Percentiles rank a stretch among this genome's conserved stretches.
phyloP scores from a whole-genome alignment of 2,113 vertebrate genomes.

The Aleadryas rufinucha region DNA sequence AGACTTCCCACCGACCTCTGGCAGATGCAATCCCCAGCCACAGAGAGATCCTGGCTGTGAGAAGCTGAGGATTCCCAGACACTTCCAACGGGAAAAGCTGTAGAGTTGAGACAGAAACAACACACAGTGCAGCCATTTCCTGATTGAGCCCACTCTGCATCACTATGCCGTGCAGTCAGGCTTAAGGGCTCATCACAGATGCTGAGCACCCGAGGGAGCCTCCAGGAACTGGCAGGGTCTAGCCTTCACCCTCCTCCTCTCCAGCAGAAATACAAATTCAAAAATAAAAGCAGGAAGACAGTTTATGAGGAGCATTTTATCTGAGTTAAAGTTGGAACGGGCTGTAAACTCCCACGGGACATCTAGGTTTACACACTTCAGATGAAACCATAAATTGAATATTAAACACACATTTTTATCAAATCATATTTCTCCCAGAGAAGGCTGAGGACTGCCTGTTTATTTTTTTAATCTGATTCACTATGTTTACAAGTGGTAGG shows the following conservation, averaged over 20 bases:
- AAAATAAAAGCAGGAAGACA: constrained; percentile 33
- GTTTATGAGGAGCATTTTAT: constrained; percentile 11
- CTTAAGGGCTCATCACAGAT: neutral
- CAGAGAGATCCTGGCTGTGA: neutral
- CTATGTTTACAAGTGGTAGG: constrained; percentile 6
- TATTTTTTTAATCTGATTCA: constrained; percentile 37
- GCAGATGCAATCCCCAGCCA: neutral
- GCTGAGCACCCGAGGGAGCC: neutral
- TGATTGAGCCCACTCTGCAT: fast-evolving
- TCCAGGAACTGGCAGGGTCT: neutral
- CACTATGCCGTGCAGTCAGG: neutral
- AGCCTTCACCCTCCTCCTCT: neutral
- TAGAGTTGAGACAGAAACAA: neutral
- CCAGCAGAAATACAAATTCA: neutral
- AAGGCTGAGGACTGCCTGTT: neutral
- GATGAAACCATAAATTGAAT: constrained; percentile 41
- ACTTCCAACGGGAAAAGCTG: neutral
- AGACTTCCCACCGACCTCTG: neutral
- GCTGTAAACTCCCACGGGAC: neutral
- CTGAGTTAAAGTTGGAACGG: constrained; percentile 1
- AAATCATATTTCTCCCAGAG: constrained; percentile 8
- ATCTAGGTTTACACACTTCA: constrained; percentile 16
- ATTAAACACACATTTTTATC: constrained; percentile 37
- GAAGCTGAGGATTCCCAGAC: neutral
- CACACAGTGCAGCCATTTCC: neutral